A percentile compares a stretch with the other conserved stretches of the same genome.
Conservation (phyloP, 1,140 invertebrate genomes). For the Panagrolaimus sp. region DNA sequence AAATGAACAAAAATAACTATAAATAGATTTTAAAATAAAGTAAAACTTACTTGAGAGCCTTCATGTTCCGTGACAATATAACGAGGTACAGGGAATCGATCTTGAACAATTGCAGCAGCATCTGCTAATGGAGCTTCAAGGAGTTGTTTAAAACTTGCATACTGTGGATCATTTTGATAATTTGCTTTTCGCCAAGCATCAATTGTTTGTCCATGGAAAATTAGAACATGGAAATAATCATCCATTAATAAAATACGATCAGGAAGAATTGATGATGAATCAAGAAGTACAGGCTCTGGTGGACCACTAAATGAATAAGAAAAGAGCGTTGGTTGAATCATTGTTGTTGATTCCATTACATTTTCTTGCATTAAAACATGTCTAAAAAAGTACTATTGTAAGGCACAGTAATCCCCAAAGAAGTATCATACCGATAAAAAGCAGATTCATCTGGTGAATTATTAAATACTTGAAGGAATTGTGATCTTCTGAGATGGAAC, state of each 20-base stretch:
- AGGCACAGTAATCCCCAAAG: neutral
- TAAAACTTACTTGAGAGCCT: conserved; percentile 70
- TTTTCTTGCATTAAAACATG: conserved; percentile 96
- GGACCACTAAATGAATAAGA: conserved; percentile 96
- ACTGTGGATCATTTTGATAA: conserved; percentile 92
- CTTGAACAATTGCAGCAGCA: conserved; percentile 88
- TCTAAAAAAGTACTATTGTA: conserved; percentile 61
- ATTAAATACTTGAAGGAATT: conserved; percentile 99
- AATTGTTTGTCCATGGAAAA: conserved; percentile 98
- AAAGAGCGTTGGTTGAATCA: conserved; percentile 98
- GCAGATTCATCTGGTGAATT: conserved; percentile 99
- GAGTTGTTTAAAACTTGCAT: conserved; percentile 92
- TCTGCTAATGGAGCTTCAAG: conserved; percentile 92
- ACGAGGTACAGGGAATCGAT: conserved; percentile 90
- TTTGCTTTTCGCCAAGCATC: conserved; percentile 86
- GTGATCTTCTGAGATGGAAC: conserved; percentile 94
- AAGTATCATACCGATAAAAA: conserved; percentile 86
- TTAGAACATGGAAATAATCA: conserved; percentile 99
- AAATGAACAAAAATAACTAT: conserved; percentile 34
- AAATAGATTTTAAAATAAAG: neutral
- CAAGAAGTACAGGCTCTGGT: conserved; percentile 89
- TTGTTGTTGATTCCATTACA: conserved; percentile 90
- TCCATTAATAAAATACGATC: conserved; percentile 98
- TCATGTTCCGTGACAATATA: conserved; percentile 99
- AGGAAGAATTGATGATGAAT: conserved; percentile 92